Base-by-base conservation (phyloP, 2,113 vertebrate genomes). In the Oreamnos americanus region DNA sequence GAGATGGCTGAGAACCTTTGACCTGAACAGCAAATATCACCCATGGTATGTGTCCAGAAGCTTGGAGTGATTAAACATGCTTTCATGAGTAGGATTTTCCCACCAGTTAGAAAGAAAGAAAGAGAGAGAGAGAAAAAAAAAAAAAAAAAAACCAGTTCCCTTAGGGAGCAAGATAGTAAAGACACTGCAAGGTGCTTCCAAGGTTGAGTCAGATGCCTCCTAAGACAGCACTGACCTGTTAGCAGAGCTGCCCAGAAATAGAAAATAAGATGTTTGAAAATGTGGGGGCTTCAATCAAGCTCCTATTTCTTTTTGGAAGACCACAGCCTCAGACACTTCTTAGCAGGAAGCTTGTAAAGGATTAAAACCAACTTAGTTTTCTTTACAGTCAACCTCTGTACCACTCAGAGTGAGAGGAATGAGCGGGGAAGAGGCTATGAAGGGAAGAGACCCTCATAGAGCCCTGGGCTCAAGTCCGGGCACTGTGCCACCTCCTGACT, bases 261-360 rank as follows among this genome's bases (percentile, higher is more conserved):
- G 79, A 94, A 94, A 79, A 83, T 78, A 96, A 53, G 82, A 74
- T 62, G 30, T 58, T 71, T 86, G 67, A 91, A 90, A 95, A 81
- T 47, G 49, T 82, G 33, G 16, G 36, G 28, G 33, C 67, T 89
- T 91, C 36, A 19, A 3, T 11, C 36, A 67, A 95, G 64, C n/a
- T 81, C 84, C 87, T 86, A 0, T 79, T 91, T 62, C 78, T 83
- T 86, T 96, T 71, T 89, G 57, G 82, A 97, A 96, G 97, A 97
- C 23, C 30, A 82, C 21, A 57, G 36, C 43, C n/a, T 93, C 55
- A 58, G 79, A 86, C 84, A 74, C 74, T 87, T 95, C 51, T 91
- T 51, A 78, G 60, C 49, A 94, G 89, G 19, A 97, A 90, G 76
- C 64, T 87, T 96, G 30, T 74, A 25, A 87, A 95, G 92, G 51